Evolutionary conservation across 2,888 invertebrate genomes (phyloP).

Genomic region (Disparrhopalites patrizii): DNA sequence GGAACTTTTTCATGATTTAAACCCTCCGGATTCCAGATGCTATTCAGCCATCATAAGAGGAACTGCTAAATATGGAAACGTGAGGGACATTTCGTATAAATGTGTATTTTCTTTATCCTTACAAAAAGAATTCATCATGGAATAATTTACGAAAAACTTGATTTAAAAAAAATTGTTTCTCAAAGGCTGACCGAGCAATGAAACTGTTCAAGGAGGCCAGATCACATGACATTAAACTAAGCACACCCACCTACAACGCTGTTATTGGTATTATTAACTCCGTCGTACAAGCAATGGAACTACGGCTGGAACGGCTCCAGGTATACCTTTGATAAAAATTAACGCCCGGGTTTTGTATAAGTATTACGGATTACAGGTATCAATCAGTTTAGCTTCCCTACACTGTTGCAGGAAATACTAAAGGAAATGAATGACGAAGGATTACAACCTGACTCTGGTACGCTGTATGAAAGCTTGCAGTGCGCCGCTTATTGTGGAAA

Average conservation of each 20-base stretch:
- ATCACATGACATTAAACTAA: conserved; percentile 62
- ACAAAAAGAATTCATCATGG: neutral
- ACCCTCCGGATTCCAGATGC: conserved; percentile 64
- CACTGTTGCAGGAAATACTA: conserved; percentile 56
- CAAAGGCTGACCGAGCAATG: conserved; percentile 48
- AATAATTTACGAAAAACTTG: neutral
- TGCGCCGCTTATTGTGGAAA: conserved; percentile 55
- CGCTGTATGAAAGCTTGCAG: conserved; percentile 63
- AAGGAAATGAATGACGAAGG: conserved; percentile 60
- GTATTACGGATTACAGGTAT: too few species aligned
- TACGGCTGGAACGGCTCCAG: conserved; percentile 61
- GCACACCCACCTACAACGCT: conserved; percentile 66
- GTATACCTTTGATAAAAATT: conserved; percentile 43
- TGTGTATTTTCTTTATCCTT: conserved; percentile 15
- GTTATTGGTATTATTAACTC: conserved; percentile 62
- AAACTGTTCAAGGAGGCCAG: conserved; percentile 51
- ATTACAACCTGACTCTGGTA: conserved; percentile 62
- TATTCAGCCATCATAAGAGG: conserved; percentile 78
- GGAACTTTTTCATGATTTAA: conserved; percentile 66
- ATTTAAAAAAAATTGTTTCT: neutral
- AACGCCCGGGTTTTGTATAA: neutral
- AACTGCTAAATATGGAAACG: conserved; percentile 69
- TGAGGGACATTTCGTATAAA: conserved; percentile 59
- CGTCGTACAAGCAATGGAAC: conserved; percentile 62
- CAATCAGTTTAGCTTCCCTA: too few species aligned